Conservation (phyloP, 2,113 vertebrate species). For the Heliornis fulica region DNA sequence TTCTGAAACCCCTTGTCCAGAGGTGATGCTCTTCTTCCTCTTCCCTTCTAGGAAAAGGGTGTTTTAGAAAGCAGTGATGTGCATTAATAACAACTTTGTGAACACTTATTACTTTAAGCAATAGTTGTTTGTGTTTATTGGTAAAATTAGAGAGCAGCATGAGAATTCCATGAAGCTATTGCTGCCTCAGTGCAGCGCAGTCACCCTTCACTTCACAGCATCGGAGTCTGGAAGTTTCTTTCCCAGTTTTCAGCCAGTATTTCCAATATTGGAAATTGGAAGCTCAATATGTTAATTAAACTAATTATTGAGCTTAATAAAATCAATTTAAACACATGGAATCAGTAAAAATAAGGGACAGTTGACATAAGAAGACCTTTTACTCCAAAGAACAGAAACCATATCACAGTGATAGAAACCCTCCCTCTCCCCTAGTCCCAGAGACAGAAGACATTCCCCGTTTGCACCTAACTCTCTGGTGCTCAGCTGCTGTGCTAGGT, state of each 20-base stretch:
- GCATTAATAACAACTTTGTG: neutral
- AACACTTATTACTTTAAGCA: neutral
- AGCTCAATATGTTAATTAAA: neutral
- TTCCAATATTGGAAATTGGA: neutral
- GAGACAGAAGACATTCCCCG: neutral
- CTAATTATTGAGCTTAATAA: neutral
- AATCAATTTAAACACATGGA: neutral
- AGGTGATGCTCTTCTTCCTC: neutral
- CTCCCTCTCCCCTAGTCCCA: rapidly evolving
- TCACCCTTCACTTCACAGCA: neutral
- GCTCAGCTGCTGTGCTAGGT: neutral
- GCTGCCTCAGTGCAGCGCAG: neutral
- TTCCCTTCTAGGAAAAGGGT: neutral
- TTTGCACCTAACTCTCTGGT: neutral
- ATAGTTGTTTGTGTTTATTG: neutral
- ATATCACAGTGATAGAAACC: neutral
- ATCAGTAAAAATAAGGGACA: neutral
- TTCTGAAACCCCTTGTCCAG: neutral
- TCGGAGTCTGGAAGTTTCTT: neutral
- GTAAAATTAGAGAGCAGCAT: neutral
- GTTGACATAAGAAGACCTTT: neutral
- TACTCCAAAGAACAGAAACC: neutral
- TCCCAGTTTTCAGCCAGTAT: neutral
- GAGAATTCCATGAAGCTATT: neutral
- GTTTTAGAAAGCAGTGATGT: neutral